Evolutionary conservation across 2,797 vertebrate species (phyloP).

Genomic region (Presbytis comata): DNA sequence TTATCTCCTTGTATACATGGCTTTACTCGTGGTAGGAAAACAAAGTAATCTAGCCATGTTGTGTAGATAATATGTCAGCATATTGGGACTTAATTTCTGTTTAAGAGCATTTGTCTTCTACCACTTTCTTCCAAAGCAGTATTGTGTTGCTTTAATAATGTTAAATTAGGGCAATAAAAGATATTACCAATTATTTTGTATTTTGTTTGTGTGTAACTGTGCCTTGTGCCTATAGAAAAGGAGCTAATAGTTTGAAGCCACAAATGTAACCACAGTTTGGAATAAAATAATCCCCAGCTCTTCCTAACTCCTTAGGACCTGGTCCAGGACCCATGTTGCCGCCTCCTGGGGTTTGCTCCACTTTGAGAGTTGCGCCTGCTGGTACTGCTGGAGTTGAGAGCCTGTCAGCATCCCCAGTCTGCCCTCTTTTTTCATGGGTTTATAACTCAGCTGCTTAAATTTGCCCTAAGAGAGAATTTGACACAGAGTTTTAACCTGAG

Average conservation of each 20-base stretch:
- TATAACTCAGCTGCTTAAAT: slow-evolving; percentile 55
- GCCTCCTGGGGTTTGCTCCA: not conserved
- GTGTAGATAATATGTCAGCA: slow-evolving; percentile 7
- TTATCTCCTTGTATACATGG: not conserved
- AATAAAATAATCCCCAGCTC: slow-evolving; percentile 44
- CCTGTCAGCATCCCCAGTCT: slow-evolving; percentile 55
- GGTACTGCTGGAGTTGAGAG: not conserved
- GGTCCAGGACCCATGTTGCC: not conserved
- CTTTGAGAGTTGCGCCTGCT: slow-evolving; percentile 13
- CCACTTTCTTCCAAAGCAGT: slow-evolving; percentile 58
- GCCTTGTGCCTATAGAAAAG: slow-evolving; percentile 40
- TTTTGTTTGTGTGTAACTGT: slow-evolving; percentile 66
- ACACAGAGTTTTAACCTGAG: not conserved
- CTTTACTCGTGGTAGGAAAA: not conserved
- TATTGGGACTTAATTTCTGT: slow-evolving; percentile 64
- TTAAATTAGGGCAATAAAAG: slow-evolving; percentile 69
- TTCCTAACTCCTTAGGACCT: slow-evolving; percentile 22
- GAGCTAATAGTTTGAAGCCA: slow-evolving; percentile 34
- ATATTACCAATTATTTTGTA: slow-evolving; percentile 52
- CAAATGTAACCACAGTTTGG: slow-evolving; percentile 52
- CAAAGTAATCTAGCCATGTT: not conserved
- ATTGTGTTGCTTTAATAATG: slow-evolving; percentile 40
- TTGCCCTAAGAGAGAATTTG: slow-evolving; percentile 61
- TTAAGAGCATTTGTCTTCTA: slow-evolving; percentile 55
- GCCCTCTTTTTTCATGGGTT: slow-evolving; percentile 40